These are phyloP conservation scores for Neodiprion lecontei DNA, from an alignment of 1,140 invertebrate species.

Conservation along the genomic window DNA sequence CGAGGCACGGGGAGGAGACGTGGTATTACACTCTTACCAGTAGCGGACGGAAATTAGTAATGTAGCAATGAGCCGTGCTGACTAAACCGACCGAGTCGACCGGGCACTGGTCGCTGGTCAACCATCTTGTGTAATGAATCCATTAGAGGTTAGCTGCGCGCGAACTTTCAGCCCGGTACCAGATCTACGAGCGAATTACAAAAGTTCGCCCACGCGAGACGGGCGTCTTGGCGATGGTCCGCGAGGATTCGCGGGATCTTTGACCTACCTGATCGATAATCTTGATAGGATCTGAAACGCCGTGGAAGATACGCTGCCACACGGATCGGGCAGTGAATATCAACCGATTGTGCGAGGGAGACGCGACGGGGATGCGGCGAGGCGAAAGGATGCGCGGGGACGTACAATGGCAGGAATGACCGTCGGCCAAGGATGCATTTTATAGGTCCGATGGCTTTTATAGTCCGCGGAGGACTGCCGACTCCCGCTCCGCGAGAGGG, in stretches of 20 bases:
- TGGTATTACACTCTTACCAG: neutral
- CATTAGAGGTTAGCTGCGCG: neutral
- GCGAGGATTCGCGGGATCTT: too few relatives aligned
- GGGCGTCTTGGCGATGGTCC: too few relatives aligned
- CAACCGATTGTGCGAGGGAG: neutral
- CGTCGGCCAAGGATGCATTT: constrained; percentile 60
- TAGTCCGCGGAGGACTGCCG: constrained; percentile 50
- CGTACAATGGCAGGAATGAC: constrained; percentile 48
- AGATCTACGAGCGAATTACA: neutral
- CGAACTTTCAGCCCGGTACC: neutral
- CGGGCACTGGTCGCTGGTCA: neutral
- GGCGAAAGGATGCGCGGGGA: constrained; percentile 18
- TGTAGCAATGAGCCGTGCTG: constrained; percentile 53
- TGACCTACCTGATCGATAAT: too few relatives aligned
- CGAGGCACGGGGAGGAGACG: neutral
- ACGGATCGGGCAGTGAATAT: neutral
- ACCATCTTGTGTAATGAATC: neutral
- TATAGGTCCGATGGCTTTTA: constrained; percentile 63
- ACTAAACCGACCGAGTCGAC: constrained; percentile 39
- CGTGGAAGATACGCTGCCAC: too few relatives aligned
- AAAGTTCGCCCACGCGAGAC: neutral
- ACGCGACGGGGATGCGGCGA: neutral
- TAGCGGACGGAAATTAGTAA: constrained; percentile 58
- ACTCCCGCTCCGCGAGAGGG: constrained; percentile 35
- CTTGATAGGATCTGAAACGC: too few relatives aligned